These are phyloP conservation scores for Mesocricetus auratus DNA, from an alignment of 2,113 vertebrate species.

Conservation along the genomic window DNA sequence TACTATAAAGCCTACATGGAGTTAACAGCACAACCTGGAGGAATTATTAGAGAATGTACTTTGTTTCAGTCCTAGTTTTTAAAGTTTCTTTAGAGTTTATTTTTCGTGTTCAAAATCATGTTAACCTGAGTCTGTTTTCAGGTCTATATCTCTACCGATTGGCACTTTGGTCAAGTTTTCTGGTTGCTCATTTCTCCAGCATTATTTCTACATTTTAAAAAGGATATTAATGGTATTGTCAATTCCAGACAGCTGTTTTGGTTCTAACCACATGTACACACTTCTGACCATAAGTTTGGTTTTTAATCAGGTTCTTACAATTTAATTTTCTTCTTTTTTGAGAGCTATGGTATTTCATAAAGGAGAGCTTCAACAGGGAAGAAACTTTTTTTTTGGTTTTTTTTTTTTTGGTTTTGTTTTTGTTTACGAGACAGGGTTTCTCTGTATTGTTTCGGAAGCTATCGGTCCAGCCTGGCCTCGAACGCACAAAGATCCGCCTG, in stretches of 20 bases:
- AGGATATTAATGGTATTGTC: not conserved
- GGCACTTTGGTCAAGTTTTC: not conserved
- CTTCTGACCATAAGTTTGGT: not conserved
- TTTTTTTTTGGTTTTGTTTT: too few species aligned
- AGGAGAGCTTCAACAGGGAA: not conserved
- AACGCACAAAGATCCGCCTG: too few species aligned
- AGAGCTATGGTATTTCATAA: too few species aligned
- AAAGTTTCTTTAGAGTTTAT: not conserved
- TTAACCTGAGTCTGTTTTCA: not conserved
- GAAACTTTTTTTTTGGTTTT: too few species aligned
- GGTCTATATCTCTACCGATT: not conserved
- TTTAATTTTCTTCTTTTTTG: not conserved
- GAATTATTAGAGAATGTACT: not conserved
- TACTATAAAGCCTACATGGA: not conserved
- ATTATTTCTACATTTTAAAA: not conserved
- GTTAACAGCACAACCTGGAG: not conserved
- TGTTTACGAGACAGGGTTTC: too few species aligned
- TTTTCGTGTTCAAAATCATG: not conserved
- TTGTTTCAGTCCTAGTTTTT: not conserved
- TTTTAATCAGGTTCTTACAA: not conserved
- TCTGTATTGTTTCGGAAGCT: too few species aligned
- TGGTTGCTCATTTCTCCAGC: not conserved
- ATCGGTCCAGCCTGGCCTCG: too few species aligned
- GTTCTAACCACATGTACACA: not conserved
- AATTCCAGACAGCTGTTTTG: not conserved